Base-by-base conservation (phyloP, 2,797 vertebrate species). In the Sebastes trivittatus region DNA sequence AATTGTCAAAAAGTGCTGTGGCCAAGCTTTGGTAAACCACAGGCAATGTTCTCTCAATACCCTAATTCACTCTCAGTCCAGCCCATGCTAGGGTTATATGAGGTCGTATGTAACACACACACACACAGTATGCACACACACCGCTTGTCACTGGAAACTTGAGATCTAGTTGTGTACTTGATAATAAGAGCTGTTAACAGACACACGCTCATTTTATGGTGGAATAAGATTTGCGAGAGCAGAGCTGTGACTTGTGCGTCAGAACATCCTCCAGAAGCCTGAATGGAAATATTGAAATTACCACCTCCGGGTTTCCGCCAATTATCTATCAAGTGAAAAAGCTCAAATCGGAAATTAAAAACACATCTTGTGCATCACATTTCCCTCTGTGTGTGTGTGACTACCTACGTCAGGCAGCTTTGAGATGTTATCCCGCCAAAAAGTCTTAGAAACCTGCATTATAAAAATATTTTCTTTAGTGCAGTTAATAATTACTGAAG, bases 11-110 rank as follows among this genome's bases (percentile, higher is more conserved):
- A 42, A 52, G 58, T 34, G 10, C 46, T 84, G 2, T 25, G 67
- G 67, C 78, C 82, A 82, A 78, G 20, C 7, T 66, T 42, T 76
- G 85, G 88, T 87, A 42, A 89, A 89, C 89, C 88, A 82, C 91
- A 86, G 59, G 75, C 88, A 84, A 64, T 77, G 80, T 89, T 87
- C 80, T 82, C 71, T 84, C 66, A 89, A 34, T 83, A 82, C 82
- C 56, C 72, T 78, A 81, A 89, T 77, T 73, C 66, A 78, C 29
- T 66, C 11, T 5, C 4, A 71, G 62, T 77, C 54, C 38, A 66
- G 13, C 25, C 62, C 72, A 64, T 75, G 70, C 67, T 34, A 7
- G 59, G 86, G 89, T 91, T 87, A 80, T 77, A 58, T 55, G 64
- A 90, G 91, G 89, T 80, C 72, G 49, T 62, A 72, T 74, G 46